A percentile compares a stretch with the other conserved stretches of the same genome.
Evolutionary conservation across 2,113 vertebrate genomes (phyloP).

Genomic region (Loxodonta africana): DNA sequence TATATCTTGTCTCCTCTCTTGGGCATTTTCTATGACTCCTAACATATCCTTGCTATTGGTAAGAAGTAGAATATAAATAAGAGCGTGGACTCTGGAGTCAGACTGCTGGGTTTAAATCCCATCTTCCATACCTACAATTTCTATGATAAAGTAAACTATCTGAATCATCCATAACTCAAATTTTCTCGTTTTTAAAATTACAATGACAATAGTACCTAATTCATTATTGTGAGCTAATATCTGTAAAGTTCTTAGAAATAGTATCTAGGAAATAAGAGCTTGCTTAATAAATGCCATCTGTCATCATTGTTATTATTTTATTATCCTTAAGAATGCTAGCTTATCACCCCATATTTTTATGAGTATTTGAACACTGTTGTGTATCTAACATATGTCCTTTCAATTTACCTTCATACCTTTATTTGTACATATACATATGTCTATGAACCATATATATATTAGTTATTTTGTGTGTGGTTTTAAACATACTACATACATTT

Average conservation of each 20-base stretch:
- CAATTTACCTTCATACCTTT: background rate
- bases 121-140: background rate
- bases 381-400: background rate
- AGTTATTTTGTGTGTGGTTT: background rate
- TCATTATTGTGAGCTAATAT: background rate
- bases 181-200: constrained; percentile 49
- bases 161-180: background rate
- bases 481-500: background rate
- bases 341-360: background rate
- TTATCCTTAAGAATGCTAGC: background rate
- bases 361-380: background rate
- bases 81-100: background rate
- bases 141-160: background rate
- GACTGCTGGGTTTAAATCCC: background rate
- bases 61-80: background rate
- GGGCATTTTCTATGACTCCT: background rate
- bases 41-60: background rate
- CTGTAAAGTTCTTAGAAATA: constrained; percentile 38
- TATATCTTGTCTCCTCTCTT: background rate
- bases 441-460: background rate
- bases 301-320: background rate
- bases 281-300: background rate
- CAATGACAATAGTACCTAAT: background rate
- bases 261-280: background rate
- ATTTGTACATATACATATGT: background rate